Evolutionary conservation across 2,797 vertebrate species (phyloP), one percentile per base, ranked within the genome.

Genomic region (Pseudotriccus pelzelni): DNA sequence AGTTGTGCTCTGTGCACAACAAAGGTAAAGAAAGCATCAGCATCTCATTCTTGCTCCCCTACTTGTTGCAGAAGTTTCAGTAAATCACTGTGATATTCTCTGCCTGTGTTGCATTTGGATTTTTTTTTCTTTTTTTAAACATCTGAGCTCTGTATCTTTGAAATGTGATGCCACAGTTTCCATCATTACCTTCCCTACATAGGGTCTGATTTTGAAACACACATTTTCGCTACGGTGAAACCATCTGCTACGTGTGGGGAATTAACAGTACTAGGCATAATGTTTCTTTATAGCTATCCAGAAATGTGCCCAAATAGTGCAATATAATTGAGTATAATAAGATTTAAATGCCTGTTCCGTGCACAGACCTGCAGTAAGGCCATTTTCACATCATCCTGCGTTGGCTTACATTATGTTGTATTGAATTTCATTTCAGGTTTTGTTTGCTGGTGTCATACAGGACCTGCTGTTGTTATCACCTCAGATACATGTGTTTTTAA

Each of bases 241-340:
- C 96, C 97, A 97, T 97, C 97, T 98, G 97, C 94, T 93, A 25
- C 0, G 2, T 78, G 79, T 88, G 84, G 96, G 93, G 96, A 97
- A 94, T 97, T 95, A 96, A 91, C 94, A 96, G 86, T 59, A 73
- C 92, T 49, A 89, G 80, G 69, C 90, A 87, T 92, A 91, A 89
- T 89, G 92, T 89, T 97, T 91, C 92, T 74, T 86, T 91, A 94
- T 93, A 64, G 87, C 78, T 89, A 91, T 90, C 88, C 90, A 96
- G 87, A 97, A 97, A 97, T 94, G 90, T 96, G 92, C 92, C 94
- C 96, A 97, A 97, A 96, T 91, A 95, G 96, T 84, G 92, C 95
- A 92, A 74, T 96, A 66, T 87, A 87, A 96, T 94, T 5, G 50
- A 82, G 25, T 85, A 81, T 95, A 96, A 91, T 89, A 95, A 91